Evolutionary conservation across 2,113 vertebrate genomes (phyloP), one percentile per base, ranked within the genome.

Genomic region (Pedetes capensis): DNA sequence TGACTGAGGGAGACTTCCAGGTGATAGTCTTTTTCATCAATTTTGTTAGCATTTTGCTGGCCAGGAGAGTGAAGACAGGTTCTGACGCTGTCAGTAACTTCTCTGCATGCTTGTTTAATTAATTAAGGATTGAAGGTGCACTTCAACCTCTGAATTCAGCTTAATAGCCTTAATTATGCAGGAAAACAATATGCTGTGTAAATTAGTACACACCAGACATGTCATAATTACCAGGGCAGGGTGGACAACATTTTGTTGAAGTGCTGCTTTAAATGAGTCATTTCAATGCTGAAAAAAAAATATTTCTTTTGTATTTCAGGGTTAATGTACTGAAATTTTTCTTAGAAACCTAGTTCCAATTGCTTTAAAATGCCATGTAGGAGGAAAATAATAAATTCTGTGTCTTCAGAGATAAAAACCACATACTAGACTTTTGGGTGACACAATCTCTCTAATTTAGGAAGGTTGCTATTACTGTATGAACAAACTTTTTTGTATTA

Each of bases 81-180:
- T 71, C 32, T 72, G 79, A 69, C 69, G 92, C 88, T 61, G 90
- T 59, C 87, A 96, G 85, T 93, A 96, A 76, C 95, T 94, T 91
- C 79, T 78, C 64, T 85, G 55, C 11, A 1, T 55, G 55, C 18
- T 47, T 84, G 3, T 94, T 95, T 87, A 91, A 72, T 96, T 96
- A 96, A 97, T 86, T 90, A 94, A 94, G 87, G 94, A 23, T 23
- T 69, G 59, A 95, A 95, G 94, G 95, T 97, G 57, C 93, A 97
- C 82, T 82, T 74, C 64, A 92, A 86, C 76, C 81, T 89, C 89
- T 96, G 82, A 79, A 94, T 97, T 97, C 95, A 89, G 93, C 90
- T 94, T 97, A 97, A 96, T 97, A 98, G 93, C 95, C 74, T 97
- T 97, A 98, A 97, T 98, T 98, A 98, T 89, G 86, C 95, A 96